Percentiles rank a stretch among this genome's conserved stretches.
phyloP scores from a whole-genome alignment of 2,113 vertebrate species.

The Festucalex cinctus region DNA sequence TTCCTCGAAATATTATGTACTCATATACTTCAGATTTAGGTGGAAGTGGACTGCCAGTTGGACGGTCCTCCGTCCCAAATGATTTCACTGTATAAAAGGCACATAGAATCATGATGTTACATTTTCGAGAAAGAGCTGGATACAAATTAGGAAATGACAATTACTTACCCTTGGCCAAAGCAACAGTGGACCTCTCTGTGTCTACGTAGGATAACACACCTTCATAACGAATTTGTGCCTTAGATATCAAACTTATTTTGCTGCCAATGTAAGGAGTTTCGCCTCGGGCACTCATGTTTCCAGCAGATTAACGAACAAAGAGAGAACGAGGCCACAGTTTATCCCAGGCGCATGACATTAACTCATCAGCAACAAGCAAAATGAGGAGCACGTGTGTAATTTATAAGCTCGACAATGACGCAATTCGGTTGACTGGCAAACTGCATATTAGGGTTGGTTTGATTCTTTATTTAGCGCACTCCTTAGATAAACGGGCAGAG shows the following conservation, averaged over 20 bases:
- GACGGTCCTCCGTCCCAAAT: slow-evolving; percentile 92
- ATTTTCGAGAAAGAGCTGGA: background rate
- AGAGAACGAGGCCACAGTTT: fast-evolving
- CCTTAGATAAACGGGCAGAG: background rate
- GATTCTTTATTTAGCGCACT: slow-evolving; percentile 3
- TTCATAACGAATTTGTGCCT: slow-evolving; percentile 91
- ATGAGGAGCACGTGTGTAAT: slow-evolving; percentile 48
- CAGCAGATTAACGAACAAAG: background rate
- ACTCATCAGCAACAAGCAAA: slow-evolving; percentile 9
- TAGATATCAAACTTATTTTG: slow-evolving; percentile 90
- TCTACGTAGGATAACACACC: slow-evolving; percentile 89
- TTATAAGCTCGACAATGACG: slow-evolving; percentile 25
- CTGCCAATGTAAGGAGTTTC: slow-evolving; percentile 88
- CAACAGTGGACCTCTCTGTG: slow-evolving; percentile 93
- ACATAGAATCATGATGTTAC: background rate
- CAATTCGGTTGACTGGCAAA: background rate
- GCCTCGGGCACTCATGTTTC: slow-evolving; percentile 79
- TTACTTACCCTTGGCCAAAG: slow-evolving; percentile 83
- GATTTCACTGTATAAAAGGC: slow-evolving; percentile 79
- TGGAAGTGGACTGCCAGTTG: slow-evolving; percentile 86
- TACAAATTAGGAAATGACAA: background rate
- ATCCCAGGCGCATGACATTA: background rate
- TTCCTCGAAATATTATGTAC: slow-evolving; percentile 96
- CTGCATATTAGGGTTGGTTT: slow-evolving; percentile 19
- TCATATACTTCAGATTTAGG: slow-evolving; percentile 93